These are phyloP conservation scores for Drosophila repleta DNA, from an alignment of 1,140 invertebrate genomes.

Conservation along the genomic window DNA sequence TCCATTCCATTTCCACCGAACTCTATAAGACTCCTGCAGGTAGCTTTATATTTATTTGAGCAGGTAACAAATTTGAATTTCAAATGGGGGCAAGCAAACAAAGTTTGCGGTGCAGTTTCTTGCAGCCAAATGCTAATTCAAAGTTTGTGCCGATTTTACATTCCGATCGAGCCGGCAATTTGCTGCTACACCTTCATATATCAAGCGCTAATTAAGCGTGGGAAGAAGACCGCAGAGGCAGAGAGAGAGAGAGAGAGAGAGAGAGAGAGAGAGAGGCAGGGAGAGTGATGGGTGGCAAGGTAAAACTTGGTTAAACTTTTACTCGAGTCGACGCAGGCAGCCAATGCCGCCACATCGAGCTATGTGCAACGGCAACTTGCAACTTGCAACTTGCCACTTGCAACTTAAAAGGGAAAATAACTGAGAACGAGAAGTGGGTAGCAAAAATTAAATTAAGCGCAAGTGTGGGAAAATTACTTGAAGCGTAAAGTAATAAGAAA, in stretches of 20 bases:
- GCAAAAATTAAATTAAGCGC: conserved; percentile 76
- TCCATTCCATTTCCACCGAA: too few relatives aligned
- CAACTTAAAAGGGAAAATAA: conserved; percentile 57
- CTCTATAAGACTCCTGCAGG: not conserved
- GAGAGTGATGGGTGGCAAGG: not conserved
- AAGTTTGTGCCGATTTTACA: conserved; percentile 33
- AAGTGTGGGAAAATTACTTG: conserved; percentile 79
- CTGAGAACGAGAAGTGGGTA: conserved; percentile 45
- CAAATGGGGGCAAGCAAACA: not conserved
- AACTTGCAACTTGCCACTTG: conserved; percentile 9
- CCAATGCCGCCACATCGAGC: conserved; percentile 14
- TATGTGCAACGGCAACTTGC: conserved; percentile 41
- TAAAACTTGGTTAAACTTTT: conserved; percentile 56
- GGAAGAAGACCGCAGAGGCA: conserved; percentile 13
- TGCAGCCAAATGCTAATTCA: conserved; percentile 31
- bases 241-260: not conserved
- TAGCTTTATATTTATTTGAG: not conserved
- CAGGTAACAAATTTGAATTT: not conserved
- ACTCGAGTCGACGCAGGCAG: conserved; percentile 24
- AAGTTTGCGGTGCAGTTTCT: conserved; percentile 20
- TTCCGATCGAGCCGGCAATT: conserved; percentile 23
- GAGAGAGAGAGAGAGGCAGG: not conserved
- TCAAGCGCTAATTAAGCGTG: conserved; percentile 68
- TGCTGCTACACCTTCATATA: conserved; percentile 43
- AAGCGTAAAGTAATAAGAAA: conserved; percentile 75